phyloP scores from a whole-genome alignment of 2,888 invertebrate species.

The Allophyes oxyacanthae region DNA sequence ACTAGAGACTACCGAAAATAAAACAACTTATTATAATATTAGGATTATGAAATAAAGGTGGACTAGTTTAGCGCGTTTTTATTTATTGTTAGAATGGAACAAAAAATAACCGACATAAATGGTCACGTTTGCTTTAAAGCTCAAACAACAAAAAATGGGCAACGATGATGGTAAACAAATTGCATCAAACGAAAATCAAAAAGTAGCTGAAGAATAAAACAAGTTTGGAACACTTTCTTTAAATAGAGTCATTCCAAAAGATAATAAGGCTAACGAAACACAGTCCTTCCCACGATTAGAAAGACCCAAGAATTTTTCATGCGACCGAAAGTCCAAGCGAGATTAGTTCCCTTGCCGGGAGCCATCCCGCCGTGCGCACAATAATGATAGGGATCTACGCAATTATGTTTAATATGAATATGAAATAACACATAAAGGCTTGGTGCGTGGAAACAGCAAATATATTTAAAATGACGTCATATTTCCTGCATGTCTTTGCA shows the following conservation, averaged over 20 bases:
- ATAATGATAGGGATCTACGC: conserved; percentile 84
- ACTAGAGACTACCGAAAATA: background rate
- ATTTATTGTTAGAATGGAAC: background rate
- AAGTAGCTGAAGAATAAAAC: conserved; percentile 38
- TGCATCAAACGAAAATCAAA: conserved; percentile 41
- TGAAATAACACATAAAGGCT: conserved; percentile 74
- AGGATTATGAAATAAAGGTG: conserved; percentile 8
- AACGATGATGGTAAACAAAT: conserved; percentile 41
- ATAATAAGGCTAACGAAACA: conserved; percentile 69
- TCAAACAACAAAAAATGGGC: conserved; percentile 25
- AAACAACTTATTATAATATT: conserved; percentile 9
- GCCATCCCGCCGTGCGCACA: conserved; percentile 75
- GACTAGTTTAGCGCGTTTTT: background rate
- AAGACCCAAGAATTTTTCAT: conserved; percentile 61
- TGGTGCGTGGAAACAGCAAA: conserved; percentile 68
- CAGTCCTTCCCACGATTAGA: conserved; percentile 77
- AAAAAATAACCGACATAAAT: conserved; percentile 34
- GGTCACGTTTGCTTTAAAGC: conserved; percentile 38
- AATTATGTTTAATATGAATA: conserved; percentile 78
- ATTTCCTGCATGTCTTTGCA: conserved; percentile 46
- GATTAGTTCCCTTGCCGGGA: conserved; percentile 76
- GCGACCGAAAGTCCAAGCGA: conserved; percentile 66
- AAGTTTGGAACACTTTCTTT: conserved; percentile 46
- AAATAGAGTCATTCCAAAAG: conserved; percentile 73
- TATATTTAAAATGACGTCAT: conserved; percentile 70